Percentiles rank a stretch among this genome's conserved stretches.
Conservation (phyloP, 2,113 vertebrate species). For the Scophthalmus maximus region DNA sequence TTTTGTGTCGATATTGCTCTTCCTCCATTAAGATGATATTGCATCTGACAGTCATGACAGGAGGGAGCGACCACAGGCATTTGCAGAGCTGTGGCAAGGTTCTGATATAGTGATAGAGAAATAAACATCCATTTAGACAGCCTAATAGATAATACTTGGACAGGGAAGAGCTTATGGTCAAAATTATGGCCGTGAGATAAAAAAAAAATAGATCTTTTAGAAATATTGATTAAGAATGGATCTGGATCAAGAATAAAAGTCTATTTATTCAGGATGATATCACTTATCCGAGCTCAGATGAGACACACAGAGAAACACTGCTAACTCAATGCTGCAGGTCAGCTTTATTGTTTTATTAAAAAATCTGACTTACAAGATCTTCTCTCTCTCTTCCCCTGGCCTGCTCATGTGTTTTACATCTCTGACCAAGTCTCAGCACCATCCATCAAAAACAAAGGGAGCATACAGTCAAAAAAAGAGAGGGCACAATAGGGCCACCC, state of each 20-base stretch:
- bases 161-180: constrained; percentile 48
- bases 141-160: constrained; percentile 40
- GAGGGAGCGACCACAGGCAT: constrained; percentile 36
- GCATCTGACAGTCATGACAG: constrained; percentile 50
- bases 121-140: constrained; percentile 48
- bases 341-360: neutral
- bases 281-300: constrained; percentile 20
- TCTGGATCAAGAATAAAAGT: constrained; percentile 3
- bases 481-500: neutral
- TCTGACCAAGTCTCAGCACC: neutral
- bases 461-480: neutral
- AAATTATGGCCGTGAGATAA: constrained; percentile 41
- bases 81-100: constrained; percentile 36
- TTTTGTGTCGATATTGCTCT: constrained; percentile 46
- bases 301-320: neutral
- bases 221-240: constrained; percentile 57
- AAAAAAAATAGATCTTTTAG: constrained; percentile 40
- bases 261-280: constrained; percentile 28
- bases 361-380: neutral
- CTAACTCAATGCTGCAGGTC: neutral
- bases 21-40: constrained; percentile 43
- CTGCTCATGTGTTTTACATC: neutral
- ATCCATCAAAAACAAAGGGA: neutral
- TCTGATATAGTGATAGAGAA: constrained; percentile 40
- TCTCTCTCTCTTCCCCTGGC: neutral